phyloP scores from a whole-genome alignment of 1,140 invertebrate genomes.

The Sycophila sp. region DNA sequence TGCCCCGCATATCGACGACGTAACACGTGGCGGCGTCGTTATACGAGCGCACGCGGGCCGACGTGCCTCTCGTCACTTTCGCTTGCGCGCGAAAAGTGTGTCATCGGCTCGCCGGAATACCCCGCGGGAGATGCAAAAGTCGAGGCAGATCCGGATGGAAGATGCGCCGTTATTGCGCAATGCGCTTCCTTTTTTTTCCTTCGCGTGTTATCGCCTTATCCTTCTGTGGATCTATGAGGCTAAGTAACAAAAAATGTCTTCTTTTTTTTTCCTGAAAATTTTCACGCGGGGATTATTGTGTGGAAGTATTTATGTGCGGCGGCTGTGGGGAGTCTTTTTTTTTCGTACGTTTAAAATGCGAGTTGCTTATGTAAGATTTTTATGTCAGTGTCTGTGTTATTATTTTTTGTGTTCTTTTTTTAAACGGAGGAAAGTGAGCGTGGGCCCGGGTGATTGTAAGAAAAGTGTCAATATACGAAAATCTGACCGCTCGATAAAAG shows the following conservation, averaged over 20 bases:
- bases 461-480: not conserved
- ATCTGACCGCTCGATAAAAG: not conserved
- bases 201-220: not conserved
- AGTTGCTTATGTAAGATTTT: not conserved
- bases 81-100: conserved; percentile 46
- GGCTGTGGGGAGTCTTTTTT: no score
- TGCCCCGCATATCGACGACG: conserved; percentile 41
- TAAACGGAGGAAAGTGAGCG: not conserved
- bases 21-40: no score
- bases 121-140: conserved; percentile 40
- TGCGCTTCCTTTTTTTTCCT: not conserved
- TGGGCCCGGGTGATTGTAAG: no score
- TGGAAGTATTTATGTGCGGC: no score
- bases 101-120: conserved; percentile 42
- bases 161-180: not conserved
- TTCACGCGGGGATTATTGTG: no score
- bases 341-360: not conserved
- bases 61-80: conserved; percentile 45
- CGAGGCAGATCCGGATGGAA: conserved; percentile 12
- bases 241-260: no score
- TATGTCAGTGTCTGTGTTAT: not conserved
- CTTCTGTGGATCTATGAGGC: not conserved
- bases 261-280: no score
- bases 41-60: no score
- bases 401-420: no score